A percentile compares a stretch with the other conserved stretches of the same genome.
phyloP scores from a whole-genome alignment of 2,113 vertebrate species.

The Macheiramphus alcinus region DNA sequence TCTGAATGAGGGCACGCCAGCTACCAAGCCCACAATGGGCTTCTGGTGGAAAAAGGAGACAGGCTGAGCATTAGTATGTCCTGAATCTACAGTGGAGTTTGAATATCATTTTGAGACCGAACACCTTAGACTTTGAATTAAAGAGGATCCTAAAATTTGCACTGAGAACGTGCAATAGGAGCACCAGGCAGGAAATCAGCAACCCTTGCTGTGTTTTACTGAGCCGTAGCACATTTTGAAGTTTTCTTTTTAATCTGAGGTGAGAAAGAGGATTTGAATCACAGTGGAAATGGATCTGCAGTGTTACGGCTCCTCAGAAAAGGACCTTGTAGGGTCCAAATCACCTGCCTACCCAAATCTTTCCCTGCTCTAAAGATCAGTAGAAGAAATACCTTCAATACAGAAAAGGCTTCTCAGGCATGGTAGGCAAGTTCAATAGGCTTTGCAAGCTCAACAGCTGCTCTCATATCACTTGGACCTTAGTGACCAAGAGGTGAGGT shows the following conservation, averaged over 20 bases:
- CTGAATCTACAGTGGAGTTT: not conserved
- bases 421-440: not conserved
- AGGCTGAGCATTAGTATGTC: not conserved
- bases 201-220: not conserved
- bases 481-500: not conserved
- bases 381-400: not conserved
- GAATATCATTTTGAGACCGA: accelerated
- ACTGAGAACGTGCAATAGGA: not conserved
- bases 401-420: not conserved
- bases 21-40: not conserved
- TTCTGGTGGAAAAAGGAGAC: not conserved
- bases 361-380: not conserved
- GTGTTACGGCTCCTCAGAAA: not conserved
- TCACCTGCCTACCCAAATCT: not conserved
- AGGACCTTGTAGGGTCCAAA: not conserved
- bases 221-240: not conserved
- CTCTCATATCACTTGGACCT: not conserved
- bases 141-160: not conserved
- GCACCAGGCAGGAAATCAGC: not conserved
- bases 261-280: not conserved
- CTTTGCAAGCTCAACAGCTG: not conserved
- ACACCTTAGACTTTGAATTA: not conserved
- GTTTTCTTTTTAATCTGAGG: not conserved
- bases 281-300: not conserved
- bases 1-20: not conserved